Percentiles rank a stretch among this genome's conserved stretches.
Evolutionary conservation across 2,797 vertebrate species (phyloP).

Genomic region (Zenarchopterus dispar): DNA sequence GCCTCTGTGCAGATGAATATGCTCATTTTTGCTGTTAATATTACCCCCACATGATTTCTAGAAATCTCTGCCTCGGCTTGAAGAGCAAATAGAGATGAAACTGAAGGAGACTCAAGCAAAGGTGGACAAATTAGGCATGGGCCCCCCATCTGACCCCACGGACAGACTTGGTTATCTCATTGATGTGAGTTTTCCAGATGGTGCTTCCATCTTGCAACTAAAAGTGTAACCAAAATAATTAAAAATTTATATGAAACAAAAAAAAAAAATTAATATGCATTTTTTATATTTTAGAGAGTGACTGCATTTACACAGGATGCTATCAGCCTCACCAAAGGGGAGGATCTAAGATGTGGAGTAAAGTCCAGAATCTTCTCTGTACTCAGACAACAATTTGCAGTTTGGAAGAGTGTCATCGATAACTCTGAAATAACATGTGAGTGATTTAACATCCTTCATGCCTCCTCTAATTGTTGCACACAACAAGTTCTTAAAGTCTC

Average conservation of each 20-base stretch:
- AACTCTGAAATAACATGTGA: constrained; percentile 52
- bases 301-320: constrained; percentile 73
- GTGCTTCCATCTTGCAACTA: background rate
- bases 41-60: constrained; percentile 25
- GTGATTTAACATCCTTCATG: constrained; percentile 2
- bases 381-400: constrained; percentile 68
- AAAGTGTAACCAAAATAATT: background rate
- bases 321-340: constrained; percentile 70
- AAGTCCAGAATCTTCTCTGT: constrained; percentile 65
- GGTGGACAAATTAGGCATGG: constrained; percentile 75
- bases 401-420: constrained; percentile 55
- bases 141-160: constrained; percentile 62
- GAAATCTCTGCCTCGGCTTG: constrained; percentile 75
- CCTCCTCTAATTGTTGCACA: too few relatives aligned
- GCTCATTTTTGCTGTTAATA: background rate
- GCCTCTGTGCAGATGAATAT: background rate
- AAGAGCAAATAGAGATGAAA: constrained; percentile 81
- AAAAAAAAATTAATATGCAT: background rate
- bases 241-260: background rate
- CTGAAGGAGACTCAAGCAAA: constrained; percentile 74
- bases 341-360: constrained; percentile 70
- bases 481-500: too few relatives aligned
- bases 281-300: constrained; percentile 62
- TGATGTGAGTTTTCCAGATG: constrained; percentile 61
- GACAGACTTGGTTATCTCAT: constrained; percentile 69